A percentile compares a stretch with the other conserved stretches of the same genome.
Evolutionary conservation across 2,888 invertebrate species (phyloP).

Genomic region (Pyrochroa serraticornis): DNA sequence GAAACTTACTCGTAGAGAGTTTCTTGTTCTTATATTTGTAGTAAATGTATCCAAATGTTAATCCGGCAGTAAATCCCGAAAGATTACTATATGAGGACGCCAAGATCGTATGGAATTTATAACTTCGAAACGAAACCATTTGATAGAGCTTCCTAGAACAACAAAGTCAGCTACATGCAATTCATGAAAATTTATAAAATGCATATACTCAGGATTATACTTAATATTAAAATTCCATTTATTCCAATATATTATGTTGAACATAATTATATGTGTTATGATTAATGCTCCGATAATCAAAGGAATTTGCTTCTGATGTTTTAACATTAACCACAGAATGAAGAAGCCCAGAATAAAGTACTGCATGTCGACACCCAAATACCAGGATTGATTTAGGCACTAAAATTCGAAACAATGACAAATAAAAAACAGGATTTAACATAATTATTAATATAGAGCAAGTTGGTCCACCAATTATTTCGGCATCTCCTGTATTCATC

Average conservation of each 20-base stretch:
- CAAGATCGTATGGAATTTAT: constrained; percentile 40
- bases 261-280: constrained; percentile 41
- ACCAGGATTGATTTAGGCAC: constrained; percentile 53
- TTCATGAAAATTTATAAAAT: no score
- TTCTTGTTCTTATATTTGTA: constrained; percentile 31
- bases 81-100: constrained; percentile 42
- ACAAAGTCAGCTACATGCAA: no score
- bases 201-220: neutral
- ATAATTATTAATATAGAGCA: constrained; percentile 45
- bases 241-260: constrained; percentile 41
- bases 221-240: constrained; percentile 32
- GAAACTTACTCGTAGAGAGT: constrained; percentile 34
- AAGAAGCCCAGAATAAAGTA: constrained; percentile 46
- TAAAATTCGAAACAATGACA: constrained; percentile 33
- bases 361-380: constrained; percentile 51
- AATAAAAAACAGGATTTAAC: constrained; percentile 9
- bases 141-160: no score
- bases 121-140: constrained; percentile 27
- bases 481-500: constrained; percentile 43
- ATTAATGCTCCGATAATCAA: constrained; percentile 34
- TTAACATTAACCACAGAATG: constrained; percentile 42
- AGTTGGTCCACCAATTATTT: constrained; percentile 46
- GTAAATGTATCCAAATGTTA: constrained; percentile 43
- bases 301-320: constrained; percentile 30
- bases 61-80: constrained; percentile 41